phyloP scores from a whole-genome alignment of 2,888 invertebrate species.

The Ctenicera cuprea region DNA sequence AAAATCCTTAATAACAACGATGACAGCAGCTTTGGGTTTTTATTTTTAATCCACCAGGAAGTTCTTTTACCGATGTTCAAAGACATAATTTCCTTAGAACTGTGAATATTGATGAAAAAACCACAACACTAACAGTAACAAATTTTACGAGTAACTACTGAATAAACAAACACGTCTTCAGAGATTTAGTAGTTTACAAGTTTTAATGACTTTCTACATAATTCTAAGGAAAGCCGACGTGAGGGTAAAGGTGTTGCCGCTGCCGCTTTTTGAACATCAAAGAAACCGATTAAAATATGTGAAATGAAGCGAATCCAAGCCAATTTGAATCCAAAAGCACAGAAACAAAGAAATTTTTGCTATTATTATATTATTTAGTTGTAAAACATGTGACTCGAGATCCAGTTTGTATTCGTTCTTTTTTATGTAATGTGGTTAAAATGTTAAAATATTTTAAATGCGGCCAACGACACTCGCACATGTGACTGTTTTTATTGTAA shows the following conservation, averaged over 20 bases:
- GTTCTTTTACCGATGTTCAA: conserved; percentile 1
- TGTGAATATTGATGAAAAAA: conserved; percentile 18
- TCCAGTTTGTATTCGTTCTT: too few relatives aligned
- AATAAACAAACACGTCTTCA: conserved; percentile 42
- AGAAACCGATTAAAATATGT: conserved; percentile 21
- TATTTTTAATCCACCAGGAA: neutral
- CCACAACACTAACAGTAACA: conserved; percentile 33
- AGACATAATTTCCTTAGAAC: conserved; percentile 11
- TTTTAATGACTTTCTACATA: conserved; percentile 35
- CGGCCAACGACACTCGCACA: too few relatives aligned
- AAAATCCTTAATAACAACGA: too few relatives aligned
- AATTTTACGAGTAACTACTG: conserved; percentile 47
- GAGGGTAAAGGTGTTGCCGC: conserved; percentile 19
- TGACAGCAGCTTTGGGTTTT: too few relatives aligned
- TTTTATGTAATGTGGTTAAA: too few relatives aligned
- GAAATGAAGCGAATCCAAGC: conserved; percentile 12
- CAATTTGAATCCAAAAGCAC: conserved; percentile 10
- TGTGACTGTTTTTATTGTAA: too few relatives aligned
- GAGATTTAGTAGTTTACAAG: conserved; percentile 40
- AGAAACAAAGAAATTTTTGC: neutral
- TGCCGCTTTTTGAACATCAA: conserved; percentile 29
- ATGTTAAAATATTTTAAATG: too few relatives aligned
- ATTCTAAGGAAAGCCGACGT: conserved; percentile 31
- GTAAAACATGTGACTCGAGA: too few relatives aligned
- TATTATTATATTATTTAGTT: neutral